Evolutionary conservation across 2,888 invertebrate genomes (phyloP).

Genomic region (Agrenia bidenticulata): DNA sequence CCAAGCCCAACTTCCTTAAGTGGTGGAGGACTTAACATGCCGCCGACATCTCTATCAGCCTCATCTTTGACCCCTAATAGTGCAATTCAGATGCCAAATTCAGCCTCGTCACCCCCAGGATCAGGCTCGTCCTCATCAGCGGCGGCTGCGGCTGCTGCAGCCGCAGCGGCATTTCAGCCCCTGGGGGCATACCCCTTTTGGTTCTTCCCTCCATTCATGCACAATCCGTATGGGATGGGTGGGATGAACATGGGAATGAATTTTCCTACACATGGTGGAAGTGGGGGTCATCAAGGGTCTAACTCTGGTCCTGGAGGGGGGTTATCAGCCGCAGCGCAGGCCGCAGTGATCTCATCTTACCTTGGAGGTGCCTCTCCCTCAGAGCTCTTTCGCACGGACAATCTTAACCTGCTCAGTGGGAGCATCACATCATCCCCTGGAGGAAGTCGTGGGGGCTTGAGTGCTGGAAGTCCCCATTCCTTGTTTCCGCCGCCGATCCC

Average conservation of each 20-base stretch:
- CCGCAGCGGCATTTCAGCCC: conserved; percentile 48
- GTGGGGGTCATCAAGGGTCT: conserved; percentile 22
- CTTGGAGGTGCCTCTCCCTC: conserved; percentile 36
- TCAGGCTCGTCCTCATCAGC: conserved; percentile 43
- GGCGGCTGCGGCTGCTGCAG: conserved; percentile 45
- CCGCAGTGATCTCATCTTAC: conserved; percentile 26
- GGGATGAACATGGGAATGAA: conserved; percentile 49
- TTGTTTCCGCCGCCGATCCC: conserved; percentile 19
- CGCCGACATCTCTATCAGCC: not conserved
- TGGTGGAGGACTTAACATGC: no score
- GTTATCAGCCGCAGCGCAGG: conserved; percentile 26
- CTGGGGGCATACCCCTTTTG: conserved; percentile 51
- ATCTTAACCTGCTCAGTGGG: conserved; percentile 47
- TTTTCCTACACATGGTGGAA: conserved; percentile 30
- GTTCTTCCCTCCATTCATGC: conserved; percentile 53
- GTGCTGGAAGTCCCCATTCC: conserved; percentile 39
- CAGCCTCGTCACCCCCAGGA: conserved; percentile 2
- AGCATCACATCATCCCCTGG: conserved; percentile 38
- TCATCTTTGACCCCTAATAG: not conserved
- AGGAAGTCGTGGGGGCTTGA: conserved; percentile 43
- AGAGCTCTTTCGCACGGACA: conserved; percentile 49
- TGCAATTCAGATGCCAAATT: not conserved
- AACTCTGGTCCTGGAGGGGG: conserved; percentile 15
- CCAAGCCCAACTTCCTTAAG: no score
- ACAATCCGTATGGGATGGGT: conserved; percentile 50